A percentile compares a stretch with the other conserved stretches of the same genome.
Conservation (phyloP, 2,888 invertebrate species). For the Acleris cristana region DNA sequence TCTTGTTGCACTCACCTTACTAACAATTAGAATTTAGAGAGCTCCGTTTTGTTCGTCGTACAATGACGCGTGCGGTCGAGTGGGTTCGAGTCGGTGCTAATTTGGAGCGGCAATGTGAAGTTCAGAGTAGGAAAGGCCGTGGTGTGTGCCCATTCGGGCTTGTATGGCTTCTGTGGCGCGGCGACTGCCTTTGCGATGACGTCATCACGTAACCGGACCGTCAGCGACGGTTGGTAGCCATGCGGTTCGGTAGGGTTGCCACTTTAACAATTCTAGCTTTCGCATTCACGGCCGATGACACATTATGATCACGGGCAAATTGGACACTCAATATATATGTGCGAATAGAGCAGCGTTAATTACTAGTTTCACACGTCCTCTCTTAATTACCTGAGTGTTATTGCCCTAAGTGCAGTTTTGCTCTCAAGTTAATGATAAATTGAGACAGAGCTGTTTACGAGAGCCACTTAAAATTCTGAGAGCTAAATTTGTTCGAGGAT, state of each 20-base stretch:
- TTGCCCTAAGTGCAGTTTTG: constrained; percentile 1
- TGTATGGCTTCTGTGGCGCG: constrained; percentile 70
- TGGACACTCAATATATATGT: too few relatives aligned
- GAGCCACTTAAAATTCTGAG: constrained; percentile 18
- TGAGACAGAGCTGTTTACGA: constrained; percentile 16
- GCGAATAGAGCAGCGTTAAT: too few relatives aligned
- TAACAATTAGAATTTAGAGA: constrained; percentile 54
- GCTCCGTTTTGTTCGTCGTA: constrained; percentile 44
- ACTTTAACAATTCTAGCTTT: constrained; percentile 11
- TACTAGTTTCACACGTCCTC: too few relatives aligned
- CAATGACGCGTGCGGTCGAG: constrained; percentile 49
- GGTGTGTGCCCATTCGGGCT: constrained; percentile 44
- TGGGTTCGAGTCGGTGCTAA: constrained; percentile 48
- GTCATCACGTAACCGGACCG: constrained; percentile 68
- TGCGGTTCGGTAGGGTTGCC: constrained; percentile 34
- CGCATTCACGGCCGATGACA: too few relatives aligned
- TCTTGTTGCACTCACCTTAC: constrained; percentile 75
- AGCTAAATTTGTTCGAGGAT: constrained; percentile 11
- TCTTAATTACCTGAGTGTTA: too few relatives aligned
- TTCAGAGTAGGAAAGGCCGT: constrained; percentile 52
- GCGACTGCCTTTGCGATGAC: constrained; percentile 75
- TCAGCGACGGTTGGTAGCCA: constrained; percentile 52
- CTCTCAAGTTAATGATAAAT: constrained; percentile 15
- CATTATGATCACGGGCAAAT: too few relatives aligned
- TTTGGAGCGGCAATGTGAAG: constrained; percentile 61